Base-by-base conservation (phyloP, 1,140 invertebrate genomes). In the Leguminivora glycinivorella region DNA sequence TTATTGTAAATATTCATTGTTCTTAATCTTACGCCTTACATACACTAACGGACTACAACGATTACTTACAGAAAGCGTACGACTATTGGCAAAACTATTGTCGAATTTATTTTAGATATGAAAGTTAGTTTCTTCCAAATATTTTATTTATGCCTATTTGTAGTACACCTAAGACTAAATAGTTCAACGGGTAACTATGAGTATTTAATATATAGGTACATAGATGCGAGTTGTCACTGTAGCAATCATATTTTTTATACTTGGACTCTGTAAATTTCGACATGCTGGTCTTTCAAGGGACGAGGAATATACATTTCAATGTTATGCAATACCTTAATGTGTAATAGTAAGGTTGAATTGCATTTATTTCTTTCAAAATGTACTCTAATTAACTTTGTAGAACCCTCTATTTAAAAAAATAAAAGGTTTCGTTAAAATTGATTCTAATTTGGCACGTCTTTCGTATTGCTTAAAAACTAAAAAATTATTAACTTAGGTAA, bases 81-180 rank as follows among this genome's bases (percentile, higher is more conserved):
- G 25, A 68, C 24, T 43, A 68, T 71, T 70, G 71, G 71, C 71
- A 43, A 68, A 63, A 70, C 71, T 75, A 75, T 75, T 75, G 74
- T 75, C 74, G 12, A 70, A 70, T 70, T 70, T 69, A 29, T 70
- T 68, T 43, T 56, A 56, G 34, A 43, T 43, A 29, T 14, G 26
- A 31, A 63, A 63, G 34, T 6, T 63, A 29, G 58, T 7, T 25
- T 29, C 58, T 9, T 29, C 58, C 24, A 63, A 63, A 63, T 63
- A 63, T 63, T 63, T 29, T 31, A 63, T 63, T 31, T 29, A 17
- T 14, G 26, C 26, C 26, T 29, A n/a, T 31, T 63, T 29, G n/a
- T 29, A 31, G 14, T 4, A 17, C 17, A 29, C 4, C 17, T 63
- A 12, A 58, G 19, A 22, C n/a, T 24, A 58, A 6, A 12, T 60